phyloP scores from a whole-genome alignment of 1,140 invertebrate genomes.

The Pygmarrhopalites habei region DNA sequence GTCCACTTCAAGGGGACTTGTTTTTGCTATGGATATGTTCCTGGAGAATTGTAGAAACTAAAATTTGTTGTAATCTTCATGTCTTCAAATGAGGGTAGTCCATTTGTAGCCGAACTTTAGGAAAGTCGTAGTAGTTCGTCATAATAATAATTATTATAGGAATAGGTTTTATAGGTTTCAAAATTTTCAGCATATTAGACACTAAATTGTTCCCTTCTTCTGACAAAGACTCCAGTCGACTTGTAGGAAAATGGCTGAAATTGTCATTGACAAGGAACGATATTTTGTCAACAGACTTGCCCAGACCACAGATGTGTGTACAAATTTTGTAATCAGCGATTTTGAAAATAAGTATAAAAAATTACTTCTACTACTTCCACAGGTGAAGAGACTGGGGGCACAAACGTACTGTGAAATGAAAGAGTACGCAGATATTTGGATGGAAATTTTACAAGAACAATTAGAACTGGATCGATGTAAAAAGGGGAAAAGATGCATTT shows the following conservation, averaged over 20 bases:
- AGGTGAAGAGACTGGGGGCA: neutral
- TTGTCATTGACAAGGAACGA: neutral
- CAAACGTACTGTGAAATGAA: neutral
- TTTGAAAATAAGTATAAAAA: neutral
- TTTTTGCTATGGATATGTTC: too few species aligned
- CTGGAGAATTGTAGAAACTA: too few species aligned
- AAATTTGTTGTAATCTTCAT: too few species aligned
- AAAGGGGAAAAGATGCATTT: neutral
- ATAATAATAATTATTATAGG: too few species aligned
- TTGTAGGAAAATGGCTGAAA: neutral
- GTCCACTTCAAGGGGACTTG: too few species aligned
- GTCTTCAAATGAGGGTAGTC: too few species aligned
- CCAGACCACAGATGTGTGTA: neutral
- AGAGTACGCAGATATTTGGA: conserved; percentile 10
- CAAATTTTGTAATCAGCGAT: neutral
- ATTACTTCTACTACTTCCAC: neutral
- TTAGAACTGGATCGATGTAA: neutral
- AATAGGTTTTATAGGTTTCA: too few species aligned
- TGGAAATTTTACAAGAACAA: conserved; percentile 12
- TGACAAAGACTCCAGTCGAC: too few species aligned
- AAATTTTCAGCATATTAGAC: too few species aligned
- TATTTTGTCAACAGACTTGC: neutral
- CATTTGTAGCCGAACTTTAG: too few species aligned
- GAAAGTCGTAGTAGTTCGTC: too few species aligned
- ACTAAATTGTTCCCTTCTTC: too few species aligned